A percentile compares a stretch with the other conserved stretches of the same genome.
Evolutionary conservation across 2,797 vertebrate genomes (phyloP).

Genomic region (Aselliscus stoliczkanus): DNA sequence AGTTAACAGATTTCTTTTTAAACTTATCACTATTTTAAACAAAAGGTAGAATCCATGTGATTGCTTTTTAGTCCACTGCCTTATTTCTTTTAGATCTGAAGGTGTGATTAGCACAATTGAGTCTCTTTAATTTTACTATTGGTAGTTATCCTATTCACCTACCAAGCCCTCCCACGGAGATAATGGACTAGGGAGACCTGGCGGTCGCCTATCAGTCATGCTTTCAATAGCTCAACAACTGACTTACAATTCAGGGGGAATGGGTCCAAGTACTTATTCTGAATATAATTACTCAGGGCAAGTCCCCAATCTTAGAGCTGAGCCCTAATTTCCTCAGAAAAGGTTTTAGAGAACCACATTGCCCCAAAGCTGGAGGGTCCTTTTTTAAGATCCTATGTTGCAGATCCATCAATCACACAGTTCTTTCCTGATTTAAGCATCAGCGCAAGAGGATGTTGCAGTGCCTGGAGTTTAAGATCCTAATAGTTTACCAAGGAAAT

Average conservation of each 20-base stretch:
- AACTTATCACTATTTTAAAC: background rate
- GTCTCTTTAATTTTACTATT: background rate
- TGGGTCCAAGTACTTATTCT: background rate
- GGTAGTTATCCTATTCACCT: background rate
- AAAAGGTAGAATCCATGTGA: background rate
- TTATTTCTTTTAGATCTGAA: background rate
- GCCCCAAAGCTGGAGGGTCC: background rate
- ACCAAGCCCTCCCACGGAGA: background rate
- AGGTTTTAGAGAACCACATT: background rate
- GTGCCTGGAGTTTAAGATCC: background rate
- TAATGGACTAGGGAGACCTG: background rate
- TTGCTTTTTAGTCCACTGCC: slow-evolving; percentile 13
- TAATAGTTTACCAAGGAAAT: background rate
- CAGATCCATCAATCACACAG: background rate
- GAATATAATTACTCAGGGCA: background rate
- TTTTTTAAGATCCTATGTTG: background rate
- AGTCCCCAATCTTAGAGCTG: background rate
- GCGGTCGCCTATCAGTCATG: background rate
- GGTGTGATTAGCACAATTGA: background rate
- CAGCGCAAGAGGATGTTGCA: background rate
- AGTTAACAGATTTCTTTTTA: slow-evolving; percentile 5
- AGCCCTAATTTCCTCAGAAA: background rate
- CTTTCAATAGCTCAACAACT: background rate
- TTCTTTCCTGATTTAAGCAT: background rate
- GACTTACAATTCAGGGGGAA: background rate